Evolutionary conservation across 2,888 invertebrate species (phyloP), one percentile per base, ranked within the genome.

Genomic region (Incurvaria masculella): DNA sequence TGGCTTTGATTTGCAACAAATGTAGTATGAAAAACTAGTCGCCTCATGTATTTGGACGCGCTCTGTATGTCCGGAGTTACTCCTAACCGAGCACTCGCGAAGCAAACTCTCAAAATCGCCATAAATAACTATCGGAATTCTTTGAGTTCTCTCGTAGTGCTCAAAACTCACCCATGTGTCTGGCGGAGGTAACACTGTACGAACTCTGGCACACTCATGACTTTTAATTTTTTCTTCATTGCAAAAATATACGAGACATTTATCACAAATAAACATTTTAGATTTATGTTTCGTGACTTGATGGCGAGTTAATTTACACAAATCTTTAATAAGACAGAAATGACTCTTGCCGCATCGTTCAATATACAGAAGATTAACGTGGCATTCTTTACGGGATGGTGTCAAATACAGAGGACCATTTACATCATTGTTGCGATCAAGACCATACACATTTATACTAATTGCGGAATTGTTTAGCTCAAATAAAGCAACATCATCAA

Each of bases 301-400:
- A 16, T n/a, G 16, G 17, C 19, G 21, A 21, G 46, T 26, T 19
- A 49, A 19, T 26, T 44, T 40, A n/a, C 33, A 26, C 23, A 49
- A 46, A 16, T 46, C 19, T 26, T 42, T 49, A 10, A 49, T 49
- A n/a, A n/a, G n/a, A n/a, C n/a, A n/a, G n/a, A n/a, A n/a, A n/a
- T n/a, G n/a, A n/a, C n/a, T n/a, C n/a, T 33, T 33, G 45, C 33
- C 46, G 42, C 5, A 5, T 23, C 10, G 5, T 23, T 23, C 10
- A 23, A 23, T 23, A 23, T 23, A 10, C 5, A 23, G 23, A 23
- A 23, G 23, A 23, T 23, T 23, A 23, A 23, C 23, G 23, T 23
- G 23, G 10, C 5, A 23, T 5, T 23, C 23, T n/a, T n/a, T n/a
- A n/a, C n/a, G n/a, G n/a, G n/a, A 23, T 6, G 23, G 10, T 6